Percentiles rank a stretch among this genome's conserved stretches.
phyloP scores from a whole-genome alignment of 2,113 vertebrate genomes.

The Pterocles burchelli region DNA sequence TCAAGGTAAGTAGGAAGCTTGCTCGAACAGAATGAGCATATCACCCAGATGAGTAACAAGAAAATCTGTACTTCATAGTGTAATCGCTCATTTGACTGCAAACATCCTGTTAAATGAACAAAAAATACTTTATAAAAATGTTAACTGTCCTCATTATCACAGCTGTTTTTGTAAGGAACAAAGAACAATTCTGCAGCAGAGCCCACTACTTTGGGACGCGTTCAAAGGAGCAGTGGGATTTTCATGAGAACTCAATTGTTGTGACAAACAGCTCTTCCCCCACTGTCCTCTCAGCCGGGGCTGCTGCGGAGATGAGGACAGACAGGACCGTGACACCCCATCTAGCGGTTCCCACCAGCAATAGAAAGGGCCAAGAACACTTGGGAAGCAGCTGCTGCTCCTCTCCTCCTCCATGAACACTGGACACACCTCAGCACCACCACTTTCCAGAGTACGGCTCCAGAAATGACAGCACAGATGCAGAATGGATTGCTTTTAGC shows the following conservation, averaged over 20 bases:
- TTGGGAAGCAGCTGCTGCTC: background rate
- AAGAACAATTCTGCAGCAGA: background rate
- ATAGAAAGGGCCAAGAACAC: accelerated
- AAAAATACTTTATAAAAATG: background rate
- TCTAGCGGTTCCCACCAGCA: background rate
- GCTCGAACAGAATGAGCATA: accelerated
- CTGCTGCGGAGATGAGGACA: background rate
- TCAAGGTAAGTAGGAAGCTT: background rate
- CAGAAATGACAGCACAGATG: background rate
- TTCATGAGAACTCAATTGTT: accelerated
- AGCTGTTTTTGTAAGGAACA: background rate
- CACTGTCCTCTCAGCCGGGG: background rate
- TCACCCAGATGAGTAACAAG: background rate
- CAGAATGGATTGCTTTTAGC: background rate
- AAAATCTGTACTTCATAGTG: background rate
- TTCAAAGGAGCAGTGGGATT: background rate
- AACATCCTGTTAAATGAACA: background rate
- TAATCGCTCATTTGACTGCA: background rate
- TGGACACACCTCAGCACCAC: accelerated
- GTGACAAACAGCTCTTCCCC: background rate
- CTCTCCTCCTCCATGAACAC: accelerated
- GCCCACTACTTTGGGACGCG: background rate
- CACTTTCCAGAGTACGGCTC: accelerated
- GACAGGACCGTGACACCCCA: background rate
- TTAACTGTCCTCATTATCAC: background rate